Evolutionary conservation across 2,797 vertebrate genomes (phyloP), one percentile per base, ranked within the genome.

Genomic region (Bovichtus variegatus): DNA sequence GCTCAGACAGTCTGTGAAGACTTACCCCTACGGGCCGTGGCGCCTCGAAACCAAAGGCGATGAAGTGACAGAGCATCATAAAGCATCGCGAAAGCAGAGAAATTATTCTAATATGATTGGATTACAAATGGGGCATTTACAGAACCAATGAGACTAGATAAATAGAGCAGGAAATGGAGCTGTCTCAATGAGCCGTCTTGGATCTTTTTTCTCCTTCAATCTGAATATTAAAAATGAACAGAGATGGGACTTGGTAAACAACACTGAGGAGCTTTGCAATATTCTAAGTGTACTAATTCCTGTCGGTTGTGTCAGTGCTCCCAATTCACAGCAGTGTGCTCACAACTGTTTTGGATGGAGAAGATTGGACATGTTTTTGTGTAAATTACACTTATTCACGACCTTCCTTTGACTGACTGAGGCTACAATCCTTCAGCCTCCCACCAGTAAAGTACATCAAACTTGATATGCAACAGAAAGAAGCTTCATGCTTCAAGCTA

Each of bases 61-160:
- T 6, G 41, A 76, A 86, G 84, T 88, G 85, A 75, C 74, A 71
- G 70, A 81, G 78, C 63, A 62, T 83, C 73, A 79, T 67, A 38
- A 83, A 72, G 60, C 51, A 75, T 54, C 9, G 16, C 57, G 41
- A 75, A 82, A 77, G 80, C 59, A 73, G 66, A 63, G 53, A 75
- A 73, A 85, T 76, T 51, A 79, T 84, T 85, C 63, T 64, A 85
- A 90, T 85, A 66, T 65, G 81, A 90, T 75, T 85, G 80, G 81
- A 86, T 91, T 89, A 89, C 87, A 92, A 90, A 91, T 72, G 65
- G 81, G 65, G 59, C 74, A 69, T 91, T 91, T 88, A 84, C 40
- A 83, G 59, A 87, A 76, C 47, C 73, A 84, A 70, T 73, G 78
- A 80, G 70, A 83, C 40, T 47, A 10, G 67, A 86, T 84, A 76